phyloP scores from a whole-genome alignment of 1,140 invertebrate genomes.

The Heterodera carotae region DNA sequence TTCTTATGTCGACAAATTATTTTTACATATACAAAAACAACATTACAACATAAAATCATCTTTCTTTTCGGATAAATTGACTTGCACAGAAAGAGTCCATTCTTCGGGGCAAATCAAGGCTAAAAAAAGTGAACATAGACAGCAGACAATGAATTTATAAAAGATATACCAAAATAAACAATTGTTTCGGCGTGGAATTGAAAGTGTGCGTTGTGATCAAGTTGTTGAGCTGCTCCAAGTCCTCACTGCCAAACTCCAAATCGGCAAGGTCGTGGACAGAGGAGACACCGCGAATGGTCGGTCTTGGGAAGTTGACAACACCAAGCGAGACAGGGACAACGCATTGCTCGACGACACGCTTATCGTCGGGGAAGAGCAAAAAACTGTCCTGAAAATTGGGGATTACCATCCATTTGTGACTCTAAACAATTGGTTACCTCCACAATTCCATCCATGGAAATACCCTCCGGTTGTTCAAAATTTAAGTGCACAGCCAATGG shows the following conservation, averaged over 20 bases:
- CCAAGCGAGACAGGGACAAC: slow-evolving; percentile 13
- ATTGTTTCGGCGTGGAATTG: slow-evolving; percentile 22
- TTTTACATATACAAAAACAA: too few species aligned
- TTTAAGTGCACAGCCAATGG: not conserved
- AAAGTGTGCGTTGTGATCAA: slow-evolving; percentile 11
- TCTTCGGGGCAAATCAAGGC: too few species aligned
- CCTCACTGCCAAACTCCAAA: not conserved
- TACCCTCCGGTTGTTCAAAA: not conserved
- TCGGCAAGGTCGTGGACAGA: not conserved
- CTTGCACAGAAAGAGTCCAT: too few species aligned
- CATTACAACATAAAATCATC: too few species aligned
- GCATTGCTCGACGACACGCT: not conserved
- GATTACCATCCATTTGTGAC: not conserved
- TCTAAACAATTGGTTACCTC: not conserved
- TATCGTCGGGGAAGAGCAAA: slow-evolving; percentile 16
- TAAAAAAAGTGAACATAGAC: too few species aligned
- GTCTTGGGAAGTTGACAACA: not conserved
- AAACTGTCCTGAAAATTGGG: slow-evolving; percentile 6
- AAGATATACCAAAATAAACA: slow-evolving; percentile 21
- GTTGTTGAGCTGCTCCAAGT: slow-evolving; percentile 19
- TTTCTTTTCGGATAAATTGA: too few species aligned
- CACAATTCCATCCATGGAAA: not conserved
- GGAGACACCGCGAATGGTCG: not conserved
- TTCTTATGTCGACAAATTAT: too few species aligned
- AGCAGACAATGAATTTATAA: not conserved